phyloP scores from a whole-genome alignment of 2,888 invertebrate genomes.

The Euproctis similis region DNA sequence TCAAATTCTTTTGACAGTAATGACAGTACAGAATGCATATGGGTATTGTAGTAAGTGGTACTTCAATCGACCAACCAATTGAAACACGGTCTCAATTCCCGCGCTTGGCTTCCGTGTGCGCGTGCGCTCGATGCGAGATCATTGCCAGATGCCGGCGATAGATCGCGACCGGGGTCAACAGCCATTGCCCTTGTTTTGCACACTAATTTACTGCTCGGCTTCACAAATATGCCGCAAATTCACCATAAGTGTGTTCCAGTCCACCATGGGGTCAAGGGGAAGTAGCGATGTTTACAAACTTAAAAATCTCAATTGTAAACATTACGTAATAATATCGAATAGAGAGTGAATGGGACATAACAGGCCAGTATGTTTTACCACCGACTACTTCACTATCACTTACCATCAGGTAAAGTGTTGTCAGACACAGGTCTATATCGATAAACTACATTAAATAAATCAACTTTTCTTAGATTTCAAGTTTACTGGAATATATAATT shows the following conservation, averaged over 20 bases:
- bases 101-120: conserved; percentile 61
- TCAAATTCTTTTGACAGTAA: conserved; percentile 49
- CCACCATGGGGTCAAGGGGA: conserved; percentile 48
- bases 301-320: too few species aligned
- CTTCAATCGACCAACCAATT: conserved; percentile 53
- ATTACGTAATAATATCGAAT: too few species aligned
- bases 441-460: too few species aligned
- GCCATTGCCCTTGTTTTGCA: conserved; percentile 72
- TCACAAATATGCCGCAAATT: conserved; percentile 36
- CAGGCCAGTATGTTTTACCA: too few species aligned
- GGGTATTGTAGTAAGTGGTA: too few species aligned
- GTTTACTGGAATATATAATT: too few species aligned
- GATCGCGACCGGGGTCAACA: conserved; percentile 72
- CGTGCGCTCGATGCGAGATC: conserved; percentile 56
- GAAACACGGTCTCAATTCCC: conserved; percentile 66
- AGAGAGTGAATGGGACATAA: too few species aligned
- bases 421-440: too few species aligned
- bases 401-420: too few species aligned
- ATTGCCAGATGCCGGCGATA: conserved; percentile 71
- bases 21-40: conserved; percentile 33
- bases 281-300: conserved; percentile 29
- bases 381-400: too few species aligned
- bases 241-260: conserved; percentile 31
- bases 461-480: too few species aligned
- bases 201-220: conserved; percentile 47